Conservation (phyloP, 2,797 vertebrate genomes). For the Mormyrus proboscirostris region DNA sequence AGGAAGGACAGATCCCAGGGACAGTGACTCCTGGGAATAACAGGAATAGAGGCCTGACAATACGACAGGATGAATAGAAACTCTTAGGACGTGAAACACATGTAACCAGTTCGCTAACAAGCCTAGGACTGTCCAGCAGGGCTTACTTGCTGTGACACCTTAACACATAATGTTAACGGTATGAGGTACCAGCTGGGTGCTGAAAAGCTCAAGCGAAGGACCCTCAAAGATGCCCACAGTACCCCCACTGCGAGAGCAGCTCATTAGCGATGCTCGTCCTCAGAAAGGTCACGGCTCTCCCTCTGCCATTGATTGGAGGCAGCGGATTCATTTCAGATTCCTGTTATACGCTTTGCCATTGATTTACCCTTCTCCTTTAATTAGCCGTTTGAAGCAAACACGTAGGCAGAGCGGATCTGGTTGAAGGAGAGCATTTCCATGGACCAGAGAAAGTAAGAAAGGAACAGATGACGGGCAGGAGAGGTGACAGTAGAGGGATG, state of each 20-base stretch:
- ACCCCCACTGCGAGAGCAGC: conserved; percentile 47
- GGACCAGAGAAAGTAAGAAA: conserved; percentile 14
- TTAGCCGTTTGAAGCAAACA: conserved; percentile 65
- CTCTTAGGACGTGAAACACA: not conserved
- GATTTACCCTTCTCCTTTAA: conserved; percentile 72
- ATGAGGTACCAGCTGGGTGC: not conserved
- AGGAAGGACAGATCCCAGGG: not conserved
- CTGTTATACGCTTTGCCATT: conserved; percentile 70
- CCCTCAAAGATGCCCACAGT: not conserved
- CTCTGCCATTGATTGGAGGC: conserved; percentile 53
- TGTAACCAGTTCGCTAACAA: not conserved
- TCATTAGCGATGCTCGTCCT: conserved; percentile 40
- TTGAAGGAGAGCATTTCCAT: conserved; percentile 44
- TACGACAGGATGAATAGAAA: not conserved
- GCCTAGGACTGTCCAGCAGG: not conserved
- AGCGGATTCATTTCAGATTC: conserved; percentile 71
- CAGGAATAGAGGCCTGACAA: not conserved
- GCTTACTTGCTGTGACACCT: not conserved
- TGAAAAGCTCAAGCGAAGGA: not conserved
- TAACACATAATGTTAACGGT: not conserved
- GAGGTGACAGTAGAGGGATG: not conserved
- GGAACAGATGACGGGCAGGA: not conserved
- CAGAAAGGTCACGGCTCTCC: conserved; percentile 49
- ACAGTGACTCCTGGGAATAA: not conserved
- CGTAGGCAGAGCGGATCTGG: conserved; percentile 43